A percentile compares a stretch with the other conserved stretches of the same genome.
phyloP scores from a whole-genome alignment of 2,113 vertebrate genomes.

The Notechis scutatus region DNA sequence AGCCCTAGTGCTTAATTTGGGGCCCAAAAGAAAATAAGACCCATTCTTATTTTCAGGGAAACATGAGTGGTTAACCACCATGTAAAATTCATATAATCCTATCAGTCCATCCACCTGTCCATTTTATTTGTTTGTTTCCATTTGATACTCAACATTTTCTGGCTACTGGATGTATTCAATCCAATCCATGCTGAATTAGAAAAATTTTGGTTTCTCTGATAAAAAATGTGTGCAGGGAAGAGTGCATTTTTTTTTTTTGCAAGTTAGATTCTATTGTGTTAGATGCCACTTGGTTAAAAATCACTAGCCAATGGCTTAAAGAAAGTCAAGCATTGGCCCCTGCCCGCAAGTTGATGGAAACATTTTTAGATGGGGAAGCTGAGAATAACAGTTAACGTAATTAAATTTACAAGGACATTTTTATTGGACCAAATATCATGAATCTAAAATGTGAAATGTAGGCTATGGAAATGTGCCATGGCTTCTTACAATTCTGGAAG shows the following conservation, averaged over 20 bases:
- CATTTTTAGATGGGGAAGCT: constrained; percentile 8
- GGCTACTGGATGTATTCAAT: neutral
- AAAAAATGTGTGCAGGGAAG: neutral
- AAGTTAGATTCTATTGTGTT: neutral
- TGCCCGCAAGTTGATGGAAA: neutral
- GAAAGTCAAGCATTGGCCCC: neutral
- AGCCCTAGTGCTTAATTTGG: too few species aligned
- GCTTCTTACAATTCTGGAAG: neutral
- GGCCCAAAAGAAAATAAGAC: too few species aligned
- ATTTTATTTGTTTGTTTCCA: neutral
- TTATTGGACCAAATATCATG: constrained; percentile 5
- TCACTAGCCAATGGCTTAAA: neutral
- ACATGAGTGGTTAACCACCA: neutral
- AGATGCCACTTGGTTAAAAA: neutral
- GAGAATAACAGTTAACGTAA: constrained; percentile 6
- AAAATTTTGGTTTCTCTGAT: neutral
- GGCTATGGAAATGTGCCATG: neutral
- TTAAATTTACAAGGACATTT: neutral
- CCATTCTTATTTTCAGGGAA: too few species aligned
- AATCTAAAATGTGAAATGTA: neutral
- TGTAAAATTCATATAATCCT: neutral
- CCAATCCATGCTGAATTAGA: neutral
- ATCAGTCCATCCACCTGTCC: neutral
- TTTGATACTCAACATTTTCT: neutral
- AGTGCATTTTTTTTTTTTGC: neutral